Base-by-base conservation (phyloP, 2,797 vertebrate species). In the Darevskia mixta region DNA sequence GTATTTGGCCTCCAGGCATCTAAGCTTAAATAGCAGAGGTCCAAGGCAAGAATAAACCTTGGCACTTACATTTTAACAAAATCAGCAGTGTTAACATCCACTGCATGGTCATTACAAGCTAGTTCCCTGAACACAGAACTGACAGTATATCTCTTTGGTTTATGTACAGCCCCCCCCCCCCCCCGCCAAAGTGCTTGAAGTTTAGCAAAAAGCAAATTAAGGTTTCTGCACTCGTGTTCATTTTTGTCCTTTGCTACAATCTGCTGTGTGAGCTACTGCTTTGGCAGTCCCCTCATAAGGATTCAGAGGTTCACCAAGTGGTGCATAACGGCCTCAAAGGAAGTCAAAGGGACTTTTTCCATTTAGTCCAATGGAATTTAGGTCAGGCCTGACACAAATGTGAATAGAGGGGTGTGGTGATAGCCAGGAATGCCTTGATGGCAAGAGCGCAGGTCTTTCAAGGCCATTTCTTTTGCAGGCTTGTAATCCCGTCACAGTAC, bases 321-420 rank as follows among this genome's bases (percentile, higher is more conserved):
- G 61, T 76, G 78, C 20, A 55, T 55, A 86, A 91, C 85, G 91
- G 25, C 17, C 79, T 41, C 67, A 91, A 71, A 85, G 78, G 82
- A 90, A 89, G 79, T 11, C 88, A 92, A 79, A 49, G 15, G 93
- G 45, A 55, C 92, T 82, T 79, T 90, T 81, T 90, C 20, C 86
- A 85, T 92, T 80, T 80, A 93, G 86, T 87, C 90, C 20, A 90
- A 71, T 13, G 85, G 87, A 88, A 92, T 43, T 90, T 45, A 75
- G 78, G 25, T 89, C 89, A 91, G 15, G 58, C n/a, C 67, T 85
- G n/a, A 86, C 5, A 78, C 77, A 92, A 87, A 32, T 89, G 66
- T 89, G 88, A 87, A 93, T 67, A 86, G 87, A 41, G 92, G 88
- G 90, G 92, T 71, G 79, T 84, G 88, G 69, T 45, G 72, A 58